Base-by-base conservation (phyloP, 2,797 vertebrate species). In the Epinephelus awoara region DNA sequence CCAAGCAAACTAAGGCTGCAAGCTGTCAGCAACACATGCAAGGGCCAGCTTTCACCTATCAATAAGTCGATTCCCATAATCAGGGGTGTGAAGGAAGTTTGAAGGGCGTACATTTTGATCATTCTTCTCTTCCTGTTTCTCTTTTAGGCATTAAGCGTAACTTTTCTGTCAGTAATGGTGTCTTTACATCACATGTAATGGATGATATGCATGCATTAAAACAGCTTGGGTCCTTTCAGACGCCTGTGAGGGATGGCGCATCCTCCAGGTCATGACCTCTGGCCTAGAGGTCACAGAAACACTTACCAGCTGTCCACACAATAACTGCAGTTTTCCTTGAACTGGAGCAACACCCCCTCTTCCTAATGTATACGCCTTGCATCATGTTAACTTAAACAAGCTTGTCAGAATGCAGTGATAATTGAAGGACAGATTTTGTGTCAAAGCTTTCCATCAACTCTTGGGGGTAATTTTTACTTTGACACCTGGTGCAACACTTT, bases 201-300 rank as follows among this genome's bases (percentile, higher is more conserved):
- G 27, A 18, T 23, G 25, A 63, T 4, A 25, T 29, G 23, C 14
- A 40, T 46, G 17, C 21, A 38, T 46, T 2, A 80, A 71, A 66
- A 56, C 19, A 6, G 55, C 57, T 1, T 49, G 63, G 12, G 34
- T 34, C 10, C 57, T 54, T 58, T 55, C 9, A 44, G 64, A 59
- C 4, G 18, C 42, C 59, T 66, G 15, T 44, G 59, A 79, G 66
- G 40, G 52, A 51, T 19, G 21, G 15, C 3, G 63, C 25, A 44
- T 78, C 62, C 80, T 67, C 61, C 19, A 34, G 82, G 86, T 89
- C 77, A 17, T 38, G 78, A 87, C 84, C 86, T 87, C 66, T 80
- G 75, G 47, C 78, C 74, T 61, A 19, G 49, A 54, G 69, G 69
- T 88, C 74, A 63, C 62, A 38, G 18, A 42, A 61, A 40, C 59